phyloP scores from a whole-genome alignment of 2,888 invertebrate species.

The Nomada goodeniana region DNA sequence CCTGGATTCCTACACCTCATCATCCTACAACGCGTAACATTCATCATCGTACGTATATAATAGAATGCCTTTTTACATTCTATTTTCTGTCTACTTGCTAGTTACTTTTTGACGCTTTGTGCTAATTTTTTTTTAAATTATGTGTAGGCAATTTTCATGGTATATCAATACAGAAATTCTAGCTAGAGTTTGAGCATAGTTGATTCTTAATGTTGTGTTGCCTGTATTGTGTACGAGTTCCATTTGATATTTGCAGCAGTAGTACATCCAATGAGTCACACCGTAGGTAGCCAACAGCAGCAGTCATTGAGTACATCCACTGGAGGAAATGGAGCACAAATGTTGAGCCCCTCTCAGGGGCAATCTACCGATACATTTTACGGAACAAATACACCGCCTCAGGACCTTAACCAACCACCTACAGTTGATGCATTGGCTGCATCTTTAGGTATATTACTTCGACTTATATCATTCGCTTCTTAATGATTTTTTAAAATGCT shows the following conservation, averaged over 20 bases:
- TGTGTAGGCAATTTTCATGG: not conserved
- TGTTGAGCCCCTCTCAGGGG: constrained; percentile 79
- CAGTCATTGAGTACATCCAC: constrained; percentile 77
- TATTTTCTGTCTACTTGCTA: constrained; percentile 49
- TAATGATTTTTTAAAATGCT: not conserved
- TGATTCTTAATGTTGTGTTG: constrained; percentile 57
- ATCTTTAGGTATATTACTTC: constrained; percentile 74
- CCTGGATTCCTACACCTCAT: constrained; percentile 82
- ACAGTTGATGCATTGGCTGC: constrained; percentile 80
- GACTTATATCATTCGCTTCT: not conserved
- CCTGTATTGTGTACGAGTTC: constrained; percentile 68
- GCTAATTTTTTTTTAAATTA: constrained; percentile 18
- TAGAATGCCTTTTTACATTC: constrained; percentile 65
- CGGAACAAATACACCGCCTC: constrained; percentile 81
- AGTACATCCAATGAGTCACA: constrained; percentile 82
- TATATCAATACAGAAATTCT: constrained; percentile 49
- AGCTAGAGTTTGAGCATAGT: constrained; percentile 46
- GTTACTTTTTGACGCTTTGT: constrained; percentile 57
- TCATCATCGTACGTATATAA: constrained; percentile 83
- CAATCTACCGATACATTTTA: constrained; percentile 82
- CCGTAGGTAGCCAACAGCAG: constrained; percentile 80
- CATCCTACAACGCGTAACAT: constrained; percentile 82
- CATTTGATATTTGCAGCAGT: constrained; percentile 77
- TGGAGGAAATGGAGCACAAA: constrained; percentile 76
- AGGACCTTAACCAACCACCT: constrained; percentile 81